A percentile compares a stretch with the other conserved stretches of the same genome.
These are phyloP conservation scores for Propsilocerus akamusi DNA, from an alignment of 1,140 invertebrate species.

Conservation along the genomic window DNA sequence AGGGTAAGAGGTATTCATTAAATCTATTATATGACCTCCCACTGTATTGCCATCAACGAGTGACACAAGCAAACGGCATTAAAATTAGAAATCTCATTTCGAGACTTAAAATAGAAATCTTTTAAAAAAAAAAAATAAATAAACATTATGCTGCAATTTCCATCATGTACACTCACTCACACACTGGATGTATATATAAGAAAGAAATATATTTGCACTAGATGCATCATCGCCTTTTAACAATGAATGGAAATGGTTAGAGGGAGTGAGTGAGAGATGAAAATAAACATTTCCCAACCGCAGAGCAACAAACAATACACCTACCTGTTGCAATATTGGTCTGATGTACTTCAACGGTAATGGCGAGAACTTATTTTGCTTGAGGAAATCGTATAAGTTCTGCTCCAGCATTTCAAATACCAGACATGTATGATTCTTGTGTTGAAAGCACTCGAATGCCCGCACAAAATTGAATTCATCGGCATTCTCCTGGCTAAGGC, in stretches of 20 bases:
- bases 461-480: slow-evolving; percentile 99
- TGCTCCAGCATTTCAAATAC: slow-evolving; percentile 99
- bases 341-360: slow-evolving; percentile 95
- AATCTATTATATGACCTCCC: no score
- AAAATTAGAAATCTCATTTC: no score
- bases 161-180: no score
- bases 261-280: background rate
- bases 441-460: slow-evolving; percentile 98
- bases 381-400: slow-evolving; percentile 99
- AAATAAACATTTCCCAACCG: slow-evolving; percentile 6
- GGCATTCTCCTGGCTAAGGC: slow-evolving; percentile 96
- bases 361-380: slow-evolving; percentile 98
- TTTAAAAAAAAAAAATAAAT: no score
- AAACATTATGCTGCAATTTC: no score
- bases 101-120: no score
- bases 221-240: no score
- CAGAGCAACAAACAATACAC: slow-evolving; percentile 9
- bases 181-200: no score
- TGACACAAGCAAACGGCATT: no score
- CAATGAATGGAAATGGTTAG: slow-evolving; percentile 5
- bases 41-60: no score
- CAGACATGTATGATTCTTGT: slow-evolving; percentile 98
- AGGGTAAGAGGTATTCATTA: no score
- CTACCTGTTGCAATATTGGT: slow-evolving; percentile 95
- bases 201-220: no score